A percentile compares a stretch with the other conserved stretches of the same genome.
Conservation (phyloP, 2,888 invertebrate species). For the Lomographa bimaculata region DNA sequence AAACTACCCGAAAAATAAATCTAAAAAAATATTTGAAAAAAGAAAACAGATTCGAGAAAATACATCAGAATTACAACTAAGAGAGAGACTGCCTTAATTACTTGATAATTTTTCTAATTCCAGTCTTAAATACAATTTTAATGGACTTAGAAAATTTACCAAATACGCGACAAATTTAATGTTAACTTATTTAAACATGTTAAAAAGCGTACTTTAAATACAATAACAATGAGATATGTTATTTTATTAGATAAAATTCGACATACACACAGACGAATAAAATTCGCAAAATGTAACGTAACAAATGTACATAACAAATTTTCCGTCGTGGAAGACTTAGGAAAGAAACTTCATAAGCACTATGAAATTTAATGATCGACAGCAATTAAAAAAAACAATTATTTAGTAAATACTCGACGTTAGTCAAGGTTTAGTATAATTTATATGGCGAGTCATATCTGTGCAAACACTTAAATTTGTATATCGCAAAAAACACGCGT, state of each 20-base stretch:
- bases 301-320: slow-evolving; percentile 28
- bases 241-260: slow-evolving; percentile 52
- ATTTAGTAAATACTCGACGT: no score
- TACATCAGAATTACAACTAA: no score
- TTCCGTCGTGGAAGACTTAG: slow-evolving; percentile 48
- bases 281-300: slow-evolving; percentile 34
- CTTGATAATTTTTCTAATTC: no score
- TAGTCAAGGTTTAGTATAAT: no score
- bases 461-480: no score
- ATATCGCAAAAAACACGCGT: neutral
- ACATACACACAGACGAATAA: slow-evolving; percentile 45
- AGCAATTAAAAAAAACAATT: neutral
- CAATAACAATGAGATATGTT: slow-evolving; percentile 63
- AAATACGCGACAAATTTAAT: no score
- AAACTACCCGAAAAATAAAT: slow-evolving; percentile 57
- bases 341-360: slow-evolving; percentile 11
- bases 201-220: slow-evolving; percentile 46
- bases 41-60: no score
- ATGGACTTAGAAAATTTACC: no score
- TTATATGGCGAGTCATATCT: no score
- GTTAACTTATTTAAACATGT: slow-evolving; percentile 17
- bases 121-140: no score
- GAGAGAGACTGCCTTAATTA: no score
- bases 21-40: no score
- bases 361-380: neutral